Conservation (phyloP, 2,797 vertebrate species). For the Pangasius mekongensis region DNA sequence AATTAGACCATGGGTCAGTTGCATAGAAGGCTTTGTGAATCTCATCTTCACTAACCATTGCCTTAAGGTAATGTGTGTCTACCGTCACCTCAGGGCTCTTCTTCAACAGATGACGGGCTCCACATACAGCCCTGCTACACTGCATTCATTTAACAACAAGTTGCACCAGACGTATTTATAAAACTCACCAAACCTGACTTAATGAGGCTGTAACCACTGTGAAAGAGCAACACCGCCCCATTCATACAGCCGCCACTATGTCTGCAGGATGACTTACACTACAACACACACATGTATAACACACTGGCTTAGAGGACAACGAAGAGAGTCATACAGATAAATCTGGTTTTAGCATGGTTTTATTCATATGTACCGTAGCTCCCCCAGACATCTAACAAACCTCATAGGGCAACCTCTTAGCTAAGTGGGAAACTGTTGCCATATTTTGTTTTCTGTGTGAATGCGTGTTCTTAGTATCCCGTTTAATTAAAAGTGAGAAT, state of each 20-base stretch:
- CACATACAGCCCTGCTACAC: not conserved
- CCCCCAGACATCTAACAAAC: not conserved
- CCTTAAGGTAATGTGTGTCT: conserved; percentile 25
- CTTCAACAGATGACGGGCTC: conserved; percentile 30
- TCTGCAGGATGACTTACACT: conserved; percentile 3
- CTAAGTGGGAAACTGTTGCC: not conserved
- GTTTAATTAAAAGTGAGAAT: not conserved
- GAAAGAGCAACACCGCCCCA: conserved; percentile 2
- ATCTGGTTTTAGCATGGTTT: not conserved
- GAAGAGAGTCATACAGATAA: not conserved
- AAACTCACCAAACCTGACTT: conserved; percentile 43
- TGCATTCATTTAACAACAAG: not conserved
- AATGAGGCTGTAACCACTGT: conserved; percentile 5
- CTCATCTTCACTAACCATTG: conserved; percentile 31
- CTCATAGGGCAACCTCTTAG: not conserved
- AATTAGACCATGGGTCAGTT: conserved; percentile 30
- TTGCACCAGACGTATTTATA: conserved; percentile 26
- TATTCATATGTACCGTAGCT: not conserved
- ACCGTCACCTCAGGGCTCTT: conserved; percentile 14
- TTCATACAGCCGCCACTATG: conserved; percentile 6
- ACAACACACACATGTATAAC: conserved; percentile 1
- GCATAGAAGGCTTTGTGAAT: not conserved
- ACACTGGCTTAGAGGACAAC: not conserved
- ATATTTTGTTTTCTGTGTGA: not conserved
- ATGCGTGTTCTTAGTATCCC: not conserved